A percentile compares a stretch with the other conserved stretches of the same genome.
These are phyloP conservation scores for Heliconius sara DNA, from an alignment of 2,888 invertebrate species.

Conservation along the genomic window DNA sequence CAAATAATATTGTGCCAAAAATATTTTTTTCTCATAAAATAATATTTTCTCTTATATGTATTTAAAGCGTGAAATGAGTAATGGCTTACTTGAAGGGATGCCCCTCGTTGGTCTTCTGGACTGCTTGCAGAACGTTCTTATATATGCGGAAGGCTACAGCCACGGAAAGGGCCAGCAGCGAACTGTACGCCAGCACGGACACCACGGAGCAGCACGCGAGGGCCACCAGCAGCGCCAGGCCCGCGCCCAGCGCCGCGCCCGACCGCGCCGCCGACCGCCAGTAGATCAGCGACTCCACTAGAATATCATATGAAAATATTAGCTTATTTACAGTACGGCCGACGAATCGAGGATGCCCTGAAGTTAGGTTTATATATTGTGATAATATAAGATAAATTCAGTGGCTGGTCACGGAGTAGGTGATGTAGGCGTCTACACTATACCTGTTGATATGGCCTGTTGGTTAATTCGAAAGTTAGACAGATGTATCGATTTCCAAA, in stretches of 20 bases:
- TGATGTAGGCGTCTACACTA: too few relatives aligned
- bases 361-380: too few relatives aligned
- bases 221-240: constrained; percentile 94
- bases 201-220: constrained; percentile 97
- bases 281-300: constrained; percentile 98
- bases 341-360: too few relatives aligned
- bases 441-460: too few relatives aligned
- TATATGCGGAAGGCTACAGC: constrained; percentile 98
- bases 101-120: constrained; percentile 98
- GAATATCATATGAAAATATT: constrained; percentile 52
- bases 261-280: constrained; percentile 98
- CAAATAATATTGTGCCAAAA: too few relatives aligned
- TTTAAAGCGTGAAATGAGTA: not conserved
- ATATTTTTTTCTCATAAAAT: too few relatives aligned
- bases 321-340: not conserved
- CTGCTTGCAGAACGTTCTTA: constrained; percentile 96
- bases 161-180: constrained; percentile 92
- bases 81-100: constrained; percentile 97
- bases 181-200: constrained; percentile 96
- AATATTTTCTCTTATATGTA: not conserved
- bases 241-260: constrained; percentile 95
- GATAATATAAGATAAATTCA: too few relatives aligned
- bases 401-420: too few relatives aligned
- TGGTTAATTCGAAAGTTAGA: not conserved
- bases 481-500: not conserved